Evolutionary conservation across 2,113 vertebrate genomes (phyloP), one percentile per base, ranked within the genome.

Genomic region (Sphaerodactylus townsendi): DNA sequence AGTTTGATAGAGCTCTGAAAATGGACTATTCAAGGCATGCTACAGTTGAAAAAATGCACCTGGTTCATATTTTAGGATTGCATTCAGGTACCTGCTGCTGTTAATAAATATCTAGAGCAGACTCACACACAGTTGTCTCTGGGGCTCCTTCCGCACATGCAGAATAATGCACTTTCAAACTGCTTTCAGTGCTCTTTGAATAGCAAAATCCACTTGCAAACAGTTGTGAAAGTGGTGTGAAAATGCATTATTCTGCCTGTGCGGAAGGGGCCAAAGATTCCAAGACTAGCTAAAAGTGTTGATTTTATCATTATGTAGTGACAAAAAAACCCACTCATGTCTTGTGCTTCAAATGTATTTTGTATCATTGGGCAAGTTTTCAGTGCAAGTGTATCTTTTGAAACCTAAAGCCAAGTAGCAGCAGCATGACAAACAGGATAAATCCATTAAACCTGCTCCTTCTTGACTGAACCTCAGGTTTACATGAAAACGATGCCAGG

Each of bases 21-120:
- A n/a, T 50, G 30, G 11, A 2, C 46, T 33, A 75, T 75, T 71
- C 13, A 17, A 44, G 2, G 9, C 19, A 88, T 83, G 81, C 44
- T 66, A 76, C 82, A 65, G 39, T 64, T 77, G n/a, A 85, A 87
- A 80, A 11, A 1, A 30, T 77, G 9, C 44, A 83, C 73, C 33
- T 88, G 86, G 53, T 66, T 85, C 4, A 79, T 50, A 5, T 81
- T 77, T 25, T 89, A 83, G 80, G 33, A 75, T 48, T 79, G 62
- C 4, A 1, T 85, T 1, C 83, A 77, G 68, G 62, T 87, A 41
- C n/a, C 33, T 69, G 30, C 14, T 14, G 53, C 41, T 59, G 10
- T 35, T 50, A 35, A 76, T 37, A 2, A 76, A 56, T n/a, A 37
- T 53, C 9, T 21, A 33, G n/a, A 56, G 21, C 19, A 37, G 17